These are phyloP conservation scores for Tenthredo scrophulariae DNA, from an alignment of 2,888 invertebrate genomes.

Conservation along the genomic window DNA sequence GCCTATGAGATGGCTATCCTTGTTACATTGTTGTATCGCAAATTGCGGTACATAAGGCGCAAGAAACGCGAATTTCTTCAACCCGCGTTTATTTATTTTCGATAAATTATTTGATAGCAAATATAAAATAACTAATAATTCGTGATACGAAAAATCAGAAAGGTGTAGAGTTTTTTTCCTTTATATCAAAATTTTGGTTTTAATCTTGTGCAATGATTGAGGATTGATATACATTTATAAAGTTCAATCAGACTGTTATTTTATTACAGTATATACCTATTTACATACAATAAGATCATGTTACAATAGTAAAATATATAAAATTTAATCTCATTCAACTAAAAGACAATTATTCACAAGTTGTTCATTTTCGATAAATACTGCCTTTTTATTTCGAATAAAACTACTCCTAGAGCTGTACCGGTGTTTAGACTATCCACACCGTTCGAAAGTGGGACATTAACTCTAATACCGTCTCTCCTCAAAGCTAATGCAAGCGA, in stretches of 20 bases:
- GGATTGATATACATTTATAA: background rate
- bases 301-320: background rate
- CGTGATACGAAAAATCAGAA: background rate
- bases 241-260: background rate
- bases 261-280: background rate
- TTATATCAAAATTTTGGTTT: background rate
- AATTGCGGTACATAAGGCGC: background rate
- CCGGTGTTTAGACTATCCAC: conserved; percentile 93
- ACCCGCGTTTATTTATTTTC: background rate
- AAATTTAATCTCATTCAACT: background rate
- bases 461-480: conserved; percentile 83
- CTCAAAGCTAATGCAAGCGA: conserved; percentile 84
- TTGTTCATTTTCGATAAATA: conserved; percentile 69
- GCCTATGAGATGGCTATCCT: background rate
- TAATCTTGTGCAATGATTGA: background rate
- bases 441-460: conserved; percentile 88
- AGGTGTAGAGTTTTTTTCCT: background rate
- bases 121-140: too few species aligned
- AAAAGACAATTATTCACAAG: background rate
- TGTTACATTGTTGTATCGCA: background rate
- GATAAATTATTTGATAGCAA: too few species aligned
- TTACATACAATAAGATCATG: background rate
- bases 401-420: conserved; percentile 90
- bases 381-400: conserved; percentile 91
- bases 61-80: background rate